Conservation (phyloP, 2,888 invertebrate genomes). For the Temnothorax rugatulus region DNA sequence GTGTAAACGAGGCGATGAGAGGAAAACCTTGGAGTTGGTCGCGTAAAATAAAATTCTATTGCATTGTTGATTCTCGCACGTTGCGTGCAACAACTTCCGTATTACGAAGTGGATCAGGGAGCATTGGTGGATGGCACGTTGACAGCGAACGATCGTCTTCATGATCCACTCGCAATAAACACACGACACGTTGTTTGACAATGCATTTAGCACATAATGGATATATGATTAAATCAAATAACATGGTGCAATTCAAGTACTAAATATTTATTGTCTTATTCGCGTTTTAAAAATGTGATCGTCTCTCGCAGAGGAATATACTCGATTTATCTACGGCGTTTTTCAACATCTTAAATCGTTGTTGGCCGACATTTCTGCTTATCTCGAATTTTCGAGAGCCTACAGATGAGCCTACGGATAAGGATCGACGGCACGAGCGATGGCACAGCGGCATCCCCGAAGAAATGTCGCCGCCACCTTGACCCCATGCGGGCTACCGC, state of each 20-base stretch:
- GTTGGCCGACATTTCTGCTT: conserved; percentile 25
- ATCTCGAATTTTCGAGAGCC: conserved; percentile 27
- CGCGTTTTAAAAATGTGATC: neutral
- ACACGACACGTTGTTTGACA: conserved; percentile 14
- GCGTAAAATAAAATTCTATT: conserved; percentile 36
- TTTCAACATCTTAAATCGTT: conserved; percentile 31
- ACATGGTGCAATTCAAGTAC: neutral
- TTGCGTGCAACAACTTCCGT: conserved; percentile 43
- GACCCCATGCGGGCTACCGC: conserved; percentile 76
- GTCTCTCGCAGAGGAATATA: neutral
- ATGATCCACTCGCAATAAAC: conserved; percentile 3
- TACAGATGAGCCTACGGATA: conserved; percentile 26
- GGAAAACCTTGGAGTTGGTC: conserved; percentile 10
- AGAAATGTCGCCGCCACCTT: conserved; percentile 75
- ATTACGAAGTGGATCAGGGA: conserved; percentile 15
- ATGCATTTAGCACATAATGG: neutral
- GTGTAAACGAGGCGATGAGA: too few species aligned
- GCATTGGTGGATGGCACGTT: conserved; percentile 22
- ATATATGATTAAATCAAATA: neutral
- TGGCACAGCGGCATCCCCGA: conserved; percentile 62
- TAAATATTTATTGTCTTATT: neutral
- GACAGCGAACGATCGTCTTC: conserved; percentile 19
- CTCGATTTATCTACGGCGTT: neutral
- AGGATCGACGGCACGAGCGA: conserved; percentile 61
- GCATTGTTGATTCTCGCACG: conserved; percentile 41